Percentiles rank a stretch among this genome's conserved stretches.
Evolutionary conservation across 2,113 vertebrate species (phyloP).

Genomic region (Hippoglossus stenolepis): DNA sequence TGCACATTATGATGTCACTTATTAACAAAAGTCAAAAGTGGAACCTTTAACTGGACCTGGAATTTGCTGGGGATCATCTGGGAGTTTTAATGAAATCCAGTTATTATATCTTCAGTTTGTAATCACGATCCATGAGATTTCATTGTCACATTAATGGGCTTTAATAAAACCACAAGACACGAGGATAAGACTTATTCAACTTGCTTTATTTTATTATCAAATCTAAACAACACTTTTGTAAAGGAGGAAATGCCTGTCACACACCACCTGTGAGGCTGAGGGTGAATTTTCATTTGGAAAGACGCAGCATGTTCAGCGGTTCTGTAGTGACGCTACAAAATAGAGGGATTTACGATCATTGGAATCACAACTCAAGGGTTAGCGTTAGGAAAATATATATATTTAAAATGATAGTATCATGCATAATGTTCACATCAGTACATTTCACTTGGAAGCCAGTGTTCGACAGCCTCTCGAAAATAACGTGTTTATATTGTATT

Average conservation of each 20-base stretch:
- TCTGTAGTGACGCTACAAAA: conserved; percentile 25
- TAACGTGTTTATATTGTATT: conserved; percentile 6
- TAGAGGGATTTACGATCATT: conserved; percentile 8
- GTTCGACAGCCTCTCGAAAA: conserved; percentile 12
- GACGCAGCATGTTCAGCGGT: conserved; percentile 17
- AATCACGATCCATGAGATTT: conserved; percentile 11
- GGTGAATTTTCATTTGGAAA: conserved; percentile 25
- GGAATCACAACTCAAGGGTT: neutral
- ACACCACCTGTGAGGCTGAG: conserved; percentile 42
- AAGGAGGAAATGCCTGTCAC: conserved; percentile 33
- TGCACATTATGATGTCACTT: conserved; percentile 25
- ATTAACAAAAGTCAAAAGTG: neutral
- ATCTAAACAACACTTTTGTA: conserved; percentile 54
- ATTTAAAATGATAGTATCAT: neutral
- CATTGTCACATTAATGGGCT: neutral
- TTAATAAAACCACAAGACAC: conserved; percentile 20
- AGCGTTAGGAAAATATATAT: neutral
- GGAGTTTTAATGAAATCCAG: neutral
- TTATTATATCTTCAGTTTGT: conserved; percentile 2
- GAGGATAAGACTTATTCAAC: conserved; percentile 4
- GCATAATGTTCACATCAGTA: conserved; percentile 1
- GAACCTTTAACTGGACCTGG: neutral
- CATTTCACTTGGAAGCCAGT: conserved; percentile 25
- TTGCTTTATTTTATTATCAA: conserved; percentile 68
- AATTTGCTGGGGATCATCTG: conserved; percentile 10